Percentiles rank a stretch among this genome's conserved stretches.
Conservation (phyloP, 1,140 invertebrate genomes). For the Patella vulgata region DNA sequence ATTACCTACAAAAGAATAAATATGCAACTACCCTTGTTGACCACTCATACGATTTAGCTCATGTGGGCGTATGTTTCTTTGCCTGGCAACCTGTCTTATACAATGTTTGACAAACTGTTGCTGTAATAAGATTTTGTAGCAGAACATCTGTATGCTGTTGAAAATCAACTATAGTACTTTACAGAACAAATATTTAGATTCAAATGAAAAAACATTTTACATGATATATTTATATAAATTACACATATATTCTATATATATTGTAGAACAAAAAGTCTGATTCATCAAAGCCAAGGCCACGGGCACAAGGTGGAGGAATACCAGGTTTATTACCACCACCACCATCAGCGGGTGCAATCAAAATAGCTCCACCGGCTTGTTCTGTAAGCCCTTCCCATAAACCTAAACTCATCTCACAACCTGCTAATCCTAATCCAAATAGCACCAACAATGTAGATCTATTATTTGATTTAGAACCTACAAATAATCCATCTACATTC, state of each 20-base stretch:
- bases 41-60: too few relatives aligned
- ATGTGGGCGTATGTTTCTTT: too few relatives aligned
- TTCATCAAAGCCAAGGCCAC: slow-evolving; percentile 72
- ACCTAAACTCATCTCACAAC: slow-evolving; percentile 75
- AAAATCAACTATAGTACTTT: background rate
- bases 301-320: slow-evolving; percentile 69
- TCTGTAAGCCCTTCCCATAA: slow-evolving; percentile 71
- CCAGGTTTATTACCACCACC: slow-evolving; percentile 72
- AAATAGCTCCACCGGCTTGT: slow-evolving; percentile 75
- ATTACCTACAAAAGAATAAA: too few relatives aligned
- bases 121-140: too few relatives aligned
- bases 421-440: slow-evolving; percentile 53
- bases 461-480: slow-evolving; percentile 18
- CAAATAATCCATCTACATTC: too few relatives aligned
- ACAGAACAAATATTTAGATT: background rate
- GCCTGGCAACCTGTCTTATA: too few relatives aligned
- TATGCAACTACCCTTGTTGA: too few relatives aligned
- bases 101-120: too few relatives aligned
- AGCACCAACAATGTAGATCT: slow-evolving; percentile 42
- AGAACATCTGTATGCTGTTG: background rate
- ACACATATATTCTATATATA: slow-evolving; percentile 40
- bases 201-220: background rate
- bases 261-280: slow-evolving; percentile 85
- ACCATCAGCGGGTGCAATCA: slow-evolving; percentile 83
- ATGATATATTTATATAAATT: background rate